phyloP scores from a whole-genome alignment of 2,113 vertebrate genomes.

The Climacteris rufus region DNA sequence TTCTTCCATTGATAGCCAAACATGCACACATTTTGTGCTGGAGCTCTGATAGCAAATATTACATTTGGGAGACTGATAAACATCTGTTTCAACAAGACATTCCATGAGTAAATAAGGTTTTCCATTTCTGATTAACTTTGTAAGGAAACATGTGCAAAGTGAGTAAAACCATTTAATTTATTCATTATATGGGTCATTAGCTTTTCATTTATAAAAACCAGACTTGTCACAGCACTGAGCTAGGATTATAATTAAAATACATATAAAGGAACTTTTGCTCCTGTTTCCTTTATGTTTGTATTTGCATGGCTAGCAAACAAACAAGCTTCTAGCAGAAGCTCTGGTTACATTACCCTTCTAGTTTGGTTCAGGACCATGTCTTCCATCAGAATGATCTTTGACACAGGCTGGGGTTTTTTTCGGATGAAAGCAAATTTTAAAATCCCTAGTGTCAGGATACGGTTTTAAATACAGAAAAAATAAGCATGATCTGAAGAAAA shows the following conservation, averaged over 20 bases:
- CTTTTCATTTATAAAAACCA: slow-evolving; percentile 25
- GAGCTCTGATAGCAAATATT: background rate
- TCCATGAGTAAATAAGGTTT: background rate
- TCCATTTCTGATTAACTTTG: background rate
- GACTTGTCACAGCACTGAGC: background rate
- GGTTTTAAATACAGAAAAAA: background rate
- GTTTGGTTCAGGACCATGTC: background rate
- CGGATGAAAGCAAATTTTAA: background rate
- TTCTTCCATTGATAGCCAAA: background rate
- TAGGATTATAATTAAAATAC: slow-evolving; percentile 5
- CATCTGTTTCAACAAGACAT: background rate
- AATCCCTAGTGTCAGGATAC: background rate
- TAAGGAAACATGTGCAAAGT: background rate
- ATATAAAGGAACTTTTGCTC: background rate
- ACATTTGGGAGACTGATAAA: background rate
- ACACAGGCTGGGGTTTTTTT: accelerated
- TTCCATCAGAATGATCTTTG: background rate
- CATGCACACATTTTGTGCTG: accelerated
- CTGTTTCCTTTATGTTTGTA: background rate
- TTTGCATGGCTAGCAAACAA: background rate
- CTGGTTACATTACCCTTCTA: background rate
- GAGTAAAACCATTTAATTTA: slow-evolving; percentile 1
- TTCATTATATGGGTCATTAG: slow-evolving; percentile 1
- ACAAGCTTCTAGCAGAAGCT: background rate
- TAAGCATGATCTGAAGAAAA: background rate